Evolutionary conservation across 1,140 invertebrate species (phyloP).

Genomic region (Aphidius ervi): DNA sequence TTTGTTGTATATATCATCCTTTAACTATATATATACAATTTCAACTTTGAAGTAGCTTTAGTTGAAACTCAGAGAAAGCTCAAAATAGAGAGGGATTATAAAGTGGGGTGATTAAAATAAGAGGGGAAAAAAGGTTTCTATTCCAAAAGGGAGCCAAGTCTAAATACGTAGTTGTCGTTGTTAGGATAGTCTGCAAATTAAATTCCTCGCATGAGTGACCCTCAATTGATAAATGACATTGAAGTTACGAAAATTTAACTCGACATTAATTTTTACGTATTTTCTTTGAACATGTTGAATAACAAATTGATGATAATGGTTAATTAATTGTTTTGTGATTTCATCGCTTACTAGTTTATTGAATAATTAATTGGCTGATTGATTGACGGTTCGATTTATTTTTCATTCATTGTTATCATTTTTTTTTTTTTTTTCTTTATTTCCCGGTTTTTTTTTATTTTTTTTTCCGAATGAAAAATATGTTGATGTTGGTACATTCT

Average conservation of each 20-base stretch:
- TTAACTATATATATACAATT: no score
- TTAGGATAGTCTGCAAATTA: slow-evolving; percentile 16
- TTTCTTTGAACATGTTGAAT: no score
- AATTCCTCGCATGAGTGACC: slow-evolving; percentile 15
- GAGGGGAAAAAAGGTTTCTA: no score
- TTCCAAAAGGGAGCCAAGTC: neutral
- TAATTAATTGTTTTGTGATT: no score
- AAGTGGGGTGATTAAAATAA: no score
- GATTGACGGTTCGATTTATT: neutral
- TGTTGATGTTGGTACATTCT: slow-evolving; percentile 7
- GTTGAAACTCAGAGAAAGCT: slow-evolving; percentile 12
- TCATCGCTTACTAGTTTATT: no score
- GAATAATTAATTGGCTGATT: no score
- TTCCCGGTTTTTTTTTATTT: neutral
- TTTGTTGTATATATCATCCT: neutral
- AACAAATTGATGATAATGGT: no score
- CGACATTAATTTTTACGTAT: no score
- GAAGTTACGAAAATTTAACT: no score
- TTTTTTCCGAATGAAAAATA: neutral
- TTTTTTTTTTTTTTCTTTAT: slow-evolving; percentile 2
- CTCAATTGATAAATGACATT: neutral
- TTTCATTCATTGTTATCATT: neutral
- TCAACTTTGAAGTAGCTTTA: no score
- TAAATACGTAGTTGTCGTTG: slow-evolving; percentile 14
- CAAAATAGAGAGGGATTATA: no score